Evolutionary conservation across 2,888 invertebrate genomes (phyloP), one percentile per base, ranked within the genome.

Genomic region (Parnassius mnemosyne): DNA sequence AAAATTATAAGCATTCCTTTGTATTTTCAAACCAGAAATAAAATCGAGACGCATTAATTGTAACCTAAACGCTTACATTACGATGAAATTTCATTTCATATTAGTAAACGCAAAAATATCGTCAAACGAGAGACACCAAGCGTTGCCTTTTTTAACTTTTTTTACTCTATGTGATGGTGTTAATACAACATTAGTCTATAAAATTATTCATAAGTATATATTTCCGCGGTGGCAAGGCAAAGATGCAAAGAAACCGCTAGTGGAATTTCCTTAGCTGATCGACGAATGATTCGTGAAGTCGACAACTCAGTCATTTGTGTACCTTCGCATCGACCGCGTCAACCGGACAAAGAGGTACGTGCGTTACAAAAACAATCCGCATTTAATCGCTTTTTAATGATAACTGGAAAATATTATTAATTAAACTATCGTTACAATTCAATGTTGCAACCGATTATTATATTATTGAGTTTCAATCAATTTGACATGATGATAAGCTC

Each of bases 351-450:
- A 71, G 72, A 78, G 84, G 84, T 85, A 83, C 74, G 84, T 80
- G 67, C 71, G 71, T 67, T 69, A 65, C 69, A 69, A 67, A 70
- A 68, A 67, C 69, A 61, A 70, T 66, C 65, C 64, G 64, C 63
- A 66, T 69, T 69, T 78, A 79, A 84, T 83, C 78, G 73, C 70
- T 70, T 75, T 81, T 79, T 82, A 84, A 86, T 68, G 75, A 79
- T 75, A 67, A 58, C 65, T 49, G 65, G 64, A 60, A 57, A 57
- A 61, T 44, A 62, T 55, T 50, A 47, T 64, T 55, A 64, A 64
- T 66, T 62, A 61, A 60, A 57, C 53, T 57, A 54, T 44, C 51
- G 46, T 58, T 54, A 61, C 11, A 52, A 49, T 59, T 9, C 51
- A 56, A 61, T 61, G 50, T 34, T 25, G 57, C 43, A 64, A 54